Evolutionary conservation across 2,888 invertebrate species (phyloP).

Genomic region (Tenthredo mesomela): DNA sequence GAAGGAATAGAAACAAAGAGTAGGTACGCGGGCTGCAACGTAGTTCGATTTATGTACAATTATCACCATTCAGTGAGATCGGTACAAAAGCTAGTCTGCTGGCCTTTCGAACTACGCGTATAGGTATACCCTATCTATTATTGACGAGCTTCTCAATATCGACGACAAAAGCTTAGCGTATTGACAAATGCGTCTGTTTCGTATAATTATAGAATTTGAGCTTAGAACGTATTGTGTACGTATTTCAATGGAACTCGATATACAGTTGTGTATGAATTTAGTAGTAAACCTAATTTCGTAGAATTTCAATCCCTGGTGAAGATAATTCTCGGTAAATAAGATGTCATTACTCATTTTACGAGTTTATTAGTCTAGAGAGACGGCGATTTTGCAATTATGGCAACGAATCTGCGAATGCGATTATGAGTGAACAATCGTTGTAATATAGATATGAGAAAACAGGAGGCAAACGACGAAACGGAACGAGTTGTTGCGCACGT

Average conservation of each 20-base stretch:
- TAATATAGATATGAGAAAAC: neutral
- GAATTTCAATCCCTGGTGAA: neutral
- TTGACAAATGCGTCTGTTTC: slow-evolving; percentile 3
- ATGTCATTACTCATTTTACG: neutral
- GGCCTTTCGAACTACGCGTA: neutral
- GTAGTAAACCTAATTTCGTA: neutral
- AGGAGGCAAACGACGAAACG: slow-evolving; percentile 10
- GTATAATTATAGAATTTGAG: neutral
- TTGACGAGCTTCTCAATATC: slow-evolving; percentile 7
- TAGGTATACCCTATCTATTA: neutral
- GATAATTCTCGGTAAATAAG: neutral
- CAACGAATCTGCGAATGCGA: slow-evolving; percentile 3
- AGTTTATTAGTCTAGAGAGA: neutral
- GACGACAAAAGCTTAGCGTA: neutral
- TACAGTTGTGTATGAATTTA: neutral
- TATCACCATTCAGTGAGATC: neutral
- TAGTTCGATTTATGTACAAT: neutral
- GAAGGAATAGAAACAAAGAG: neutral
- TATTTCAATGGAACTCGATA: neutral
- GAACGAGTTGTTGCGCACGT: neutral
- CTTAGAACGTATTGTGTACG: neutral
- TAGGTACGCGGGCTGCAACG: neutral
- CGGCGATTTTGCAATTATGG: neutral
- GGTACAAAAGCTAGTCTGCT: neutral
- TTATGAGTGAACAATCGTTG: neutral